A percentile compares a stretch with the other conserved stretches of the same genome.
These are phyloP conservation scores for Ditula angustiorana DNA, from an alignment of 2,888 invertebrate genomes.

Conservation along the genomic window DNA sequence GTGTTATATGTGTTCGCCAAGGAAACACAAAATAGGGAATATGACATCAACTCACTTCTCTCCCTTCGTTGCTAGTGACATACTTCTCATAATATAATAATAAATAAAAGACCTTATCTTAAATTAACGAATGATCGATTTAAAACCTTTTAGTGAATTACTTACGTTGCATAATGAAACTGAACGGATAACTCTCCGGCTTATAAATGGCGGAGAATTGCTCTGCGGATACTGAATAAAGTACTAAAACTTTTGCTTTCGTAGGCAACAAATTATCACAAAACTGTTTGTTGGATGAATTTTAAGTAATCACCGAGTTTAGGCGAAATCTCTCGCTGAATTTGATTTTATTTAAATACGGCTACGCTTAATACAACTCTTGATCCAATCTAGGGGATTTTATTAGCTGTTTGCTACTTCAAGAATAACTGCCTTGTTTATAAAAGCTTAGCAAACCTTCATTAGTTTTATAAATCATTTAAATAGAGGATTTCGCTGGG, in stretches of 20 bases:
- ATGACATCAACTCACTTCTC: neutral
- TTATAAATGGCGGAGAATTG: neutral
- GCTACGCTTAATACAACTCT: neutral
- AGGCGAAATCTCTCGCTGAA: constrained; percentile 38
- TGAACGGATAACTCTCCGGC: constrained; percentile 39
- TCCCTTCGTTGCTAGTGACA: neutral
- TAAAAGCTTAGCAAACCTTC: too few species aligned
- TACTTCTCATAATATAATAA: neutral
- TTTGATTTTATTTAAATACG: constrained; percentile 2
- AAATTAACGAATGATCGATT: constrained; percentile 21
- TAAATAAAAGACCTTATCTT: neutral
- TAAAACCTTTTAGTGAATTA: constrained; percentile 31
- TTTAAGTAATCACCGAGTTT: constrained; percentile 53
- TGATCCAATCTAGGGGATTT: neutral
- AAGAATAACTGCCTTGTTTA: too few species aligned
- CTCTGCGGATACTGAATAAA: constrained; percentile 18
- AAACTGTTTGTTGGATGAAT: constrained; percentile 51
- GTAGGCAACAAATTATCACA: constrained; percentile 57
- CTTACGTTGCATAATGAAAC: constrained; percentile 2
- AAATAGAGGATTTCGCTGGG: too few species aligned
- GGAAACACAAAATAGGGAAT: neutral
- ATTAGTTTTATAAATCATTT: too few species aligned
- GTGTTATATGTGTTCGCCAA: too few species aligned
- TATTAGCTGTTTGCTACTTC: neutral
- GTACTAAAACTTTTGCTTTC: constrained; percentile 49